phyloP scores from a whole-genome alignment of 2,113 vertebrate genomes.

The Riparia riparia region DNA sequence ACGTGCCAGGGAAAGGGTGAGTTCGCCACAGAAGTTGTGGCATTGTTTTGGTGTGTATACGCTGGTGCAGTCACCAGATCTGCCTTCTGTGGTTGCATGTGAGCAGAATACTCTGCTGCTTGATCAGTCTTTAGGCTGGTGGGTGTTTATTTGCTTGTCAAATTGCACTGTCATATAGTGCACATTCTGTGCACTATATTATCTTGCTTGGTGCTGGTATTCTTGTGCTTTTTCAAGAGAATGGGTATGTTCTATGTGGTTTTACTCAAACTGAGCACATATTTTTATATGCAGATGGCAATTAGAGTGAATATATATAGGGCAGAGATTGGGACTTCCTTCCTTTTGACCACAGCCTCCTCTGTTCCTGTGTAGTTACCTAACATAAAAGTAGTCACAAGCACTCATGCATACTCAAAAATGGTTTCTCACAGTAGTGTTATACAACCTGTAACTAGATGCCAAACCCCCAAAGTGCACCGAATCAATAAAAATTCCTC shows the following conservation, averaged over 20 bases:
- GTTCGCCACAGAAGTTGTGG: background rate
- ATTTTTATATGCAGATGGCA: constrained; percentile 10
- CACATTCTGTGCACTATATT: background rate
- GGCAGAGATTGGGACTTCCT: constrained; percentile 23
- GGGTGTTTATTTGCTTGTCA: background rate
- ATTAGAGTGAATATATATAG: constrained; percentile 10
- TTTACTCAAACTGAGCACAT: background rate
- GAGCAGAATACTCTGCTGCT: background rate
- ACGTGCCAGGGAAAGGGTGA: constrained; percentile 16
- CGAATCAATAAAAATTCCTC: constrained; percentile 54
- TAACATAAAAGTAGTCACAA: constrained; percentile 13
- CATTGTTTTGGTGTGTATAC: constrained; percentile 56
- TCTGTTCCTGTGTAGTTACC: constrained; percentile 19
- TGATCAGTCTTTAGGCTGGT: background rate
- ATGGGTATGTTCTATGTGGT: background rate
- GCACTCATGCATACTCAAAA: background rate
- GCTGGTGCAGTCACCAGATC: constrained; percentile 68
- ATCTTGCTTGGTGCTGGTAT: background rate
- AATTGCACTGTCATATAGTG: background rate
- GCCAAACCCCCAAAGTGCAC: constrained; percentile 29
- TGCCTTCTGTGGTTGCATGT: constrained; percentile 35
- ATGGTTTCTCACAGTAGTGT: constrained; percentile 1
- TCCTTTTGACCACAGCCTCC: background rate
- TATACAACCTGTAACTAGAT: constrained; percentile 39
- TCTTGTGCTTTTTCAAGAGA: background rate